Evolutionary conservation across 2,113 vertebrate species (phyloP), one percentile per base, ranked within the genome.

Genomic region (Osmerus mordax): DNA sequence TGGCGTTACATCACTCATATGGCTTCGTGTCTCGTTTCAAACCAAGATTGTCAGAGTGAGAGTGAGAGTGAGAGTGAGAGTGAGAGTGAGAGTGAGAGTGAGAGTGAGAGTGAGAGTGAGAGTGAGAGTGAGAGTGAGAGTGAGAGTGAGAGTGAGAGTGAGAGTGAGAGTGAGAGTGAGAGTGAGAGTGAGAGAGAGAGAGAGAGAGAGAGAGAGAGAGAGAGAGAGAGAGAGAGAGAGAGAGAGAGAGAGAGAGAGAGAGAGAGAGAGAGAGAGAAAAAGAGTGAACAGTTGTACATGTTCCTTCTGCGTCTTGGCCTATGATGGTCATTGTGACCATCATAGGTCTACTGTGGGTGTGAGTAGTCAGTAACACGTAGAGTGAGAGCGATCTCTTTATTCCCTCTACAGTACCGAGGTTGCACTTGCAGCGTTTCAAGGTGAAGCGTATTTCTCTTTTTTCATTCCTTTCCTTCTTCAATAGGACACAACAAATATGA

Each of bases 401-500:
- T 75, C 23, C 51, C 56, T 70, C 32, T 60, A 65, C 28, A 65
- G 1, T 16, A 23, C 19, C 62, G 29, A 58, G 74, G 69, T 65
- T 60, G 58, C 28, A n/a, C 55, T 65, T 60, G 55, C 28, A n/a
- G 61, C 15, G 29, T 70, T 69, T 78, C 67, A 73, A 69, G 72
- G 63, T 76, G 51, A 78, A 73, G 29, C 9, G 9, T 56, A 19
- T 59, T 25, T 47, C 41, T 47, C 1, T 47, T 47, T 47, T 47
- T 47, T 47, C 41, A 47, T 47, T 47, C 41, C 41, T 47, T 47
- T 47, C 41, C 41, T 47, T 47, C 41, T 47, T 51, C 14, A 28
- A 61, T 47, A 70, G 64, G 29, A 68, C 47, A 69, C 55, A 61
- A 51, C 18, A 0, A 78, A 79, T n/a, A 67, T 54, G 36, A 11